Conservation (phyloP, 2,113 vertebrate genomes). For the Scomber japonicus region DNA sequence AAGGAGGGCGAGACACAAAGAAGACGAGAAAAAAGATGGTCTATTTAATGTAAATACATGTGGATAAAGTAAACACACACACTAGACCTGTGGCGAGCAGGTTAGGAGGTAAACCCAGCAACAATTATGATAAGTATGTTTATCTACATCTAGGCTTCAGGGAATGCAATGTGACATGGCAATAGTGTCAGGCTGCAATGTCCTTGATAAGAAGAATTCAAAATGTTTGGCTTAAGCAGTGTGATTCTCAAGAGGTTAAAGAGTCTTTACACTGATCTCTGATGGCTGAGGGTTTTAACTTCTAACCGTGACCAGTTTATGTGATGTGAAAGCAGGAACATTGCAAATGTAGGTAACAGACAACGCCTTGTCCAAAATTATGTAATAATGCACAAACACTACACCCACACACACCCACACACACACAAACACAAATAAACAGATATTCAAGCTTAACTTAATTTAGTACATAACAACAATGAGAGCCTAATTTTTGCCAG, state of each 20-base stretch:
- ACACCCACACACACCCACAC: no score
- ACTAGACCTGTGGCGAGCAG: not conserved
- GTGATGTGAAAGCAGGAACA: not conserved
- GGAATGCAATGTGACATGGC: not conserved
- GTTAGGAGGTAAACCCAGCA: not conserved
- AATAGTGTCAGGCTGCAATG: no score
- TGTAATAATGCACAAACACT: not conserved
- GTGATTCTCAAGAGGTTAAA: no score
- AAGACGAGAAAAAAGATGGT: conserved; percentile 10
- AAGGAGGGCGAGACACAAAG: not conserved
- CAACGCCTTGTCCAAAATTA: not conserved
- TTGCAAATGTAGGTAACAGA: not conserved
- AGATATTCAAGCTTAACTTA: no score
- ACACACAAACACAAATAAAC: no score
- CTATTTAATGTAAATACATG: not conserved
- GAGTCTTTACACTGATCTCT: not conserved
- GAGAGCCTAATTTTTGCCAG: no score
- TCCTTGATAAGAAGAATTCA: not conserved
- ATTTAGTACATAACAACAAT: no score
- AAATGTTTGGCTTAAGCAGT: not conserved
- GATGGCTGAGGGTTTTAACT: not conserved
- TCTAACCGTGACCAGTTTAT: not conserved
- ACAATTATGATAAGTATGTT: not conserved
- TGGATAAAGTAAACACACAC: not conserved
- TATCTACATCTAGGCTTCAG: not conserved